Conservation (phyloP, 1,140 invertebrate genomes). For the Diorhabda elongata region DNA sequence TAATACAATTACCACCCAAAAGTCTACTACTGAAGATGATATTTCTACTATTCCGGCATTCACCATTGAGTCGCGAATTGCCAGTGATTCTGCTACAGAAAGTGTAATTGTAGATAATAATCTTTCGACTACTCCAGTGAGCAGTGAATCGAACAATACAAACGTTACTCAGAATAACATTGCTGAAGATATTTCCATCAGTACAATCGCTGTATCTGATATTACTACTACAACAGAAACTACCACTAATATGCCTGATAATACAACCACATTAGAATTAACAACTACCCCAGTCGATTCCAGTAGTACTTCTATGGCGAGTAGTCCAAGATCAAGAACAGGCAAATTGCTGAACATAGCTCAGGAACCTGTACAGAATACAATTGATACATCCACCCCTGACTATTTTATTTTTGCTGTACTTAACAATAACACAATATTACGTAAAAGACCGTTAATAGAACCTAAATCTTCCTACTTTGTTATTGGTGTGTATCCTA, state of each 20-base stretch:
- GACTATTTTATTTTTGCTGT: conserved; percentile 69
- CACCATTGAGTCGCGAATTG: no score
- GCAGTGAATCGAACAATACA: neutral
- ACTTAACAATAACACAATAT: conserved; percentile 68
- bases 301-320: conserved; percentile 12
- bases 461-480: conserved; percentile 64
- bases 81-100: no score
- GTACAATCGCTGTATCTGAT: conserved; percentile 26
- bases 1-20: conserved; percentile 18
- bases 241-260: conserved; percentile 16
- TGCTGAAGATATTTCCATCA: conserved; percentile 27
- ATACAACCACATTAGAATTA: no score
- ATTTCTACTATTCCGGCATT: conserved; percentile 13
- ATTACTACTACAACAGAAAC: conserved; percentile 30
- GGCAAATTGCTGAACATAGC: conserved; percentile 45
- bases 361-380: conserved; percentile 48
- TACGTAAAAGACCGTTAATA: conserved; percentile 65
- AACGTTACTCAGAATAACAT: conserved; percentile 30
- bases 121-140: no score
- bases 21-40: conserved; percentile 25
- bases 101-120: no score
- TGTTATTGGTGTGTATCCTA: conserved; percentile 66
- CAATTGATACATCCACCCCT: conserved; percentile 32
- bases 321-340: conserved; percentile 31
- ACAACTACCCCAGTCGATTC: no score